phyloP scores from a whole-genome alignment of 1,140 invertebrate species.

The Scaptodrosophila lebanonensis region DNA sequence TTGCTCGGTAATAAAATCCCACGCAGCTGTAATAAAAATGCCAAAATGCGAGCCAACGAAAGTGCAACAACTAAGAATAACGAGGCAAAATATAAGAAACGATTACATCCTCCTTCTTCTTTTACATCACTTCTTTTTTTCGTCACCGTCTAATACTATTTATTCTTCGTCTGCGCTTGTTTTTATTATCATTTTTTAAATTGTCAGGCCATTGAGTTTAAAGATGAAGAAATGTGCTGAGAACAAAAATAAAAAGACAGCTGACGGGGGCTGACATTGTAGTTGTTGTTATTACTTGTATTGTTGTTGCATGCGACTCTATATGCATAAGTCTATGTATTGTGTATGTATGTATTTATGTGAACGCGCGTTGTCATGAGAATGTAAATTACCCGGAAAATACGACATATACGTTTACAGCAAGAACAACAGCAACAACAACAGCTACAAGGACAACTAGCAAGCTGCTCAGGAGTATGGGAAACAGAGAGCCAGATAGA shows the following conservation, averaged over 20 bases:
- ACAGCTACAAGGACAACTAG: slow-evolving; percentile 46
- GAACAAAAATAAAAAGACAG: too few species aligned
- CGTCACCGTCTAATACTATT: too few species aligned
- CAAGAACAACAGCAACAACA: slow-evolving; percentile 29
- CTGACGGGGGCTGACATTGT: background rate
- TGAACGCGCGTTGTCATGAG: slow-evolving; percentile 51
- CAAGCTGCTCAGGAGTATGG: background rate
- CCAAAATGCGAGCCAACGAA: slow-evolving; percentile 19
- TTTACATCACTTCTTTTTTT: background rate
- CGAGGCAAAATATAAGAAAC: slow-evolving; percentile 22
- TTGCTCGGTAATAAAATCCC: slow-evolving; percentile 37
- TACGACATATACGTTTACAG: slow-evolving; percentile 55
- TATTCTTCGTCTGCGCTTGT: too few species aligned
- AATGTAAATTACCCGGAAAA: slow-evolving; percentile 73
- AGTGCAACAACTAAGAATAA: slow-evolving; percentile 48
- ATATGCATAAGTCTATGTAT: too few species aligned
- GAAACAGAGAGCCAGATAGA: slow-evolving; percentile 1
- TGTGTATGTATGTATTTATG: background rate
- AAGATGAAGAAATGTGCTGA: too few species aligned
- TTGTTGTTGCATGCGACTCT: too few species aligned
- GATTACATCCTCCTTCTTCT: slow-evolving; percentile 14
- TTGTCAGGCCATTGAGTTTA: too few species aligned
- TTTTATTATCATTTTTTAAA: too few species aligned
- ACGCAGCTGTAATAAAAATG: slow-evolving; percentile 33
- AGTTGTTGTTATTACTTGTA: slow-evolving; percentile 2